Percentiles rank a stretch among this genome's conserved stretches.
Evolutionary conservation across 2,888 invertebrate species (phyloP).

Genomic region (Micoletzkya japonica): DNA sequence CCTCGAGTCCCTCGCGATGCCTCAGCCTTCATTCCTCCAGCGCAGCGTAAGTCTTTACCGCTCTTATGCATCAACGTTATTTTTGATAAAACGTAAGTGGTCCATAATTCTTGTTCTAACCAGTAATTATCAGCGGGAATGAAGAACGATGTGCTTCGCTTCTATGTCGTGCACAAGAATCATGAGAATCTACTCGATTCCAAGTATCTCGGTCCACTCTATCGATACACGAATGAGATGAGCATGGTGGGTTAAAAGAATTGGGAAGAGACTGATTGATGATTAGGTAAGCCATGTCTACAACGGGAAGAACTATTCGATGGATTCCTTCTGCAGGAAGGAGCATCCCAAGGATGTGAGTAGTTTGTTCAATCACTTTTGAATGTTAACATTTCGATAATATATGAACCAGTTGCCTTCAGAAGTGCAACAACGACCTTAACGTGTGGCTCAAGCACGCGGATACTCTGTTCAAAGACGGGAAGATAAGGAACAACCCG

Average conservation of each 20-base stretch:
- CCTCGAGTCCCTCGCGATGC: neutral
- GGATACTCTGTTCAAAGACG: conserved; percentile 59
- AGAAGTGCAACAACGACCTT: conserved; percentile 56
- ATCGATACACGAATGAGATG: conserved; percentile 59
- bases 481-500: conserved; percentile 55
- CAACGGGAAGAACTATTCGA: conserved; percentile 45
- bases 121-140: conserved; percentile 35
- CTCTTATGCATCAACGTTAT: too few relatives aligned
- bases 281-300: conserved; percentile 47
- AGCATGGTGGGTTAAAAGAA: conserved; percentile 32
- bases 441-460: conserved; percentile 63
- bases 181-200: conserved; percentile 58
- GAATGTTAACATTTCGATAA: too few relatives aligned
- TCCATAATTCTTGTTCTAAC: neutral
- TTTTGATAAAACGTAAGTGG: too few relatives aligned
- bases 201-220: conserved; percentile 51
- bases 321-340: conserved; percentile 60
- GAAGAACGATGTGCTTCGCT: conserved; percentile 60
- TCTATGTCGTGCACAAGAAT: conserved; percentile 60
- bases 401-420: conserved; percentile 7
- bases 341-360: conserved; percentile 40
- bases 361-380: neutral
- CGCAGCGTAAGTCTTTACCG: too few relatives aligned
- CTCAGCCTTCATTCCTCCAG: too few relatives aligned
- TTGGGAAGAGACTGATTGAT: neutral